Percentiles rank a stretch among this genome's conserved stretches.
Conservation (phyloP, 2,888 invertebrate species). For the Enchytraeus crypticus region DNA sequence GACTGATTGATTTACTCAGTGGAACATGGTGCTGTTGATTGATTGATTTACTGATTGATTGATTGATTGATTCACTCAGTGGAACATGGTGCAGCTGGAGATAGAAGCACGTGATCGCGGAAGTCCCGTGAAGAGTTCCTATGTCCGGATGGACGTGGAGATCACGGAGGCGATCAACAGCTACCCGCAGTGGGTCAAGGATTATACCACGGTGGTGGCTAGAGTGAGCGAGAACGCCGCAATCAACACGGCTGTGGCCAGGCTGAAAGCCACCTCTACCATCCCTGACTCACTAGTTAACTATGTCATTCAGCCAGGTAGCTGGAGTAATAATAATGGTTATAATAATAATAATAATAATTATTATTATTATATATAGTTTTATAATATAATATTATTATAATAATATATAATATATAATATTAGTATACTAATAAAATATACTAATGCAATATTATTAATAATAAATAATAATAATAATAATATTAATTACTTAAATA, state of each 20-base stretch:
- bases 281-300: constrained; percentile 18
- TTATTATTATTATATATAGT: too few relatives aligned
- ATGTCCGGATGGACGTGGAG: constrained; percentile 95
- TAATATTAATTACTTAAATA: too few relatives aligned
- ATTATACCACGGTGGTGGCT: constrained; percentile 21
- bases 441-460: too few relatives aligned
- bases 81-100: constrained; percentile 56
- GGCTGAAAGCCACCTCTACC: constrained; percentile 21
- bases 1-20: not conserved
- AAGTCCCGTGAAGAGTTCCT: constrained; percentile 83
- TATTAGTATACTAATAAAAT: too few relatives aligned
- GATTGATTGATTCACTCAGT: too few relatives aligned
- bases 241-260: constrained; percentile 22
- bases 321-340: too few relatives aligned
- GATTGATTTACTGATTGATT: not conserved
- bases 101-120: constrained; percentile 97
- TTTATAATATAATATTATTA: too few relatives aligned
- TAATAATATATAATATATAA: too few relatives aligned
- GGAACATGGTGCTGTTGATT: not conserved
- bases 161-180: constrained; percentile 59
- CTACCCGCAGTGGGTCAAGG: constrained; percentile 29
- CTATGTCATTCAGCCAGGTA: constrained; percentile 23
- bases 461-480: too few relatives aligned
- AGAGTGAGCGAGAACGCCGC: constrained; percentile 24
- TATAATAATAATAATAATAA: too few relatives aligned